These are phyloP conservation scores for Hyperoplus immaculatus DNA, from an alignment of 2,797 vertebrate genomes.

Conservation along the genomic window DNA sequence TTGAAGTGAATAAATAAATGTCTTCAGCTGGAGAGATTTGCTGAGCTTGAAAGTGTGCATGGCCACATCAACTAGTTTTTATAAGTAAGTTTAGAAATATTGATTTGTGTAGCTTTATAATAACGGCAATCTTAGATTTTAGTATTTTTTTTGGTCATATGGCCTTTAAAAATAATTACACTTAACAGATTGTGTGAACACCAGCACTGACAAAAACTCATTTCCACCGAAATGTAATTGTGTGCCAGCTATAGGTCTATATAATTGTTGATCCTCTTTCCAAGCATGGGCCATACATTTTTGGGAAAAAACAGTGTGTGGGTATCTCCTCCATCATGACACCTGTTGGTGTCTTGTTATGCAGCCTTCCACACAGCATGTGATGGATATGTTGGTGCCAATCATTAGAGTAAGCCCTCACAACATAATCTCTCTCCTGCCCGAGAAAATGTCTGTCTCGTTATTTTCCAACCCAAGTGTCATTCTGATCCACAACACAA, in stretches of 20 bases:
- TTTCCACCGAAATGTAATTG: not conserved
- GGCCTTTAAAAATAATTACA: not conserved
- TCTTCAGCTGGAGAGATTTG: no score
- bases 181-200: not conserved
- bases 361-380: conserved; percentile 6
- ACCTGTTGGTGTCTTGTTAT: conserved; percentile 11
- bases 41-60: not conserved
- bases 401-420: conserved; percentile 6
- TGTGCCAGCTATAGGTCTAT: not conserved
- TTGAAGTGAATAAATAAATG: not conserved
- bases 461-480: conserved; percentile 50
- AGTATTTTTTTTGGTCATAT: no score
- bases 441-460: conserved; percentile 37
- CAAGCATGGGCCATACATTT: not conserved
- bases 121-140: not conserved
- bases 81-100: not conserved
- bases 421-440: not conserved
- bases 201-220: not conserved
- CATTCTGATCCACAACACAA: conserved; percentile 54
- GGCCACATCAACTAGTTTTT: not conserved
- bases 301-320: no score
- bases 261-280: not conserved
- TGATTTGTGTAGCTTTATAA: not conserved
- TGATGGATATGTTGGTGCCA: conserved; percentile 12
- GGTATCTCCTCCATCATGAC: not conserved